Base-by-base conservation (phyloP, 2,113 vertebrate genomes). In the Oostethus manadensis region DNA sequence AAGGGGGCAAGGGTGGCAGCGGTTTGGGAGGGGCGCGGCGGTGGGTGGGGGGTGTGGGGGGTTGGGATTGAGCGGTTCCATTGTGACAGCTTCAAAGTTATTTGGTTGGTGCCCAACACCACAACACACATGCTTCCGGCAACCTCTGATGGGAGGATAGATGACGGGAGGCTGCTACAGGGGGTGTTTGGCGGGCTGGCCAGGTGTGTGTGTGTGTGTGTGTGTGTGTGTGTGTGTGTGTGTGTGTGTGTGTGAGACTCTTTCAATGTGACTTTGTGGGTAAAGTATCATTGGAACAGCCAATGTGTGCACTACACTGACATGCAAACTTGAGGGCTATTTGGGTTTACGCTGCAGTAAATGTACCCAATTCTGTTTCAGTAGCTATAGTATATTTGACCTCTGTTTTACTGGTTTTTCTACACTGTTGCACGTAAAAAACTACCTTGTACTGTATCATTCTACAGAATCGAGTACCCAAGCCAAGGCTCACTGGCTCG, bases 221-320 rank as follows among this genome's bases (percentile, higher is more conserved):
- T 54, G 64, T 53, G 44, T 58, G 42, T 58, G 51, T 57, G 60
- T 49, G 51, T 43, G 67, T 50, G n/a, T 68, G 63, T 70, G 66
- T 66, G 62, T 70, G 57, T 75, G 40, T 33, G 29, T 33, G 29
- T 33, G 29, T 8, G 29, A 7, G 61, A 84, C 86, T 86, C 73
- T 82, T 77, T 89, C 83, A 86, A 80, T 86, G 87, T 87, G 83
- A 88, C 76, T 73, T 81, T 85, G 81, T 73, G 73, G 71, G 68
- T 84, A 79, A 79, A 71, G 77, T 77, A 74, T 78, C 80, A 81
- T 80, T 88, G 83, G 68, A 81, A 73, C 75, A 67, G 82, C 63
- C 48, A 67, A 79, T 55, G 40, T 55, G 35, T 33, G 42, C 60
- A 18, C 21, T 35, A 33, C 17, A 8, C 26, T 54, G 17, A 10